phyloP scores from a whole-genome alignment of 2,113 vertebrate species.

The Balaeniceps rex region DNA sequence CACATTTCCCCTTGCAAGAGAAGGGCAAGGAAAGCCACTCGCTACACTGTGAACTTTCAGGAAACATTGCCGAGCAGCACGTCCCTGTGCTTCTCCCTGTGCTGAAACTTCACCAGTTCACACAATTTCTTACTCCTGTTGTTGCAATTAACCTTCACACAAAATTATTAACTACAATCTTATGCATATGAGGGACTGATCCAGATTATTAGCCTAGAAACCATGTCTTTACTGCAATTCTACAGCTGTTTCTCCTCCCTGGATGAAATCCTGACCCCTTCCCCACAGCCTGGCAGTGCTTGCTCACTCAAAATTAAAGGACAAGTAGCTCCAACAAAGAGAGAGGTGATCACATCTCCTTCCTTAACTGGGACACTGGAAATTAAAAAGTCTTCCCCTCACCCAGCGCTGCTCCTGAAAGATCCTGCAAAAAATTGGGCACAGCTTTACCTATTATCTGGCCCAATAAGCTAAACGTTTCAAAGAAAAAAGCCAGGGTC shows the following conservation, averaged over 20 bases:
- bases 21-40: not conserved
- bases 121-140: not conserved
- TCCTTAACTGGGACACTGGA: not conserved
- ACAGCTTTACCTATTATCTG: not conserved
- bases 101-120: not conserved
- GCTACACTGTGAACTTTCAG: not conserved
- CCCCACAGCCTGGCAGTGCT: not conserved
- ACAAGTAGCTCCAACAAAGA: not conserved
- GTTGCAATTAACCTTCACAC: not conserved
- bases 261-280: not conserved
- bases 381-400: not conserved
- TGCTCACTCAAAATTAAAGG: constrained; percentile 11
- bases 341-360: not conserved
- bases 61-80: not conserved
- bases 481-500: not conserved
- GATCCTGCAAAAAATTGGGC: not conserved
- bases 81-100: not conserved
- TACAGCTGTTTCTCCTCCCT: not conserved
- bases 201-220: constrained; percentile 12
- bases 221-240: not conserved
- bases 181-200: not conserved
- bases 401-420: not conserved
- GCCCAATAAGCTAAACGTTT: not conserved
- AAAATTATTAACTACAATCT: not conserved
- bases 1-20: not conserved